These are phyloP conservation scores for Ctenicera cuprea DNA, from an alignment of 2,888 invertebrate genomes.

Conservation along the genomic window DNA sequence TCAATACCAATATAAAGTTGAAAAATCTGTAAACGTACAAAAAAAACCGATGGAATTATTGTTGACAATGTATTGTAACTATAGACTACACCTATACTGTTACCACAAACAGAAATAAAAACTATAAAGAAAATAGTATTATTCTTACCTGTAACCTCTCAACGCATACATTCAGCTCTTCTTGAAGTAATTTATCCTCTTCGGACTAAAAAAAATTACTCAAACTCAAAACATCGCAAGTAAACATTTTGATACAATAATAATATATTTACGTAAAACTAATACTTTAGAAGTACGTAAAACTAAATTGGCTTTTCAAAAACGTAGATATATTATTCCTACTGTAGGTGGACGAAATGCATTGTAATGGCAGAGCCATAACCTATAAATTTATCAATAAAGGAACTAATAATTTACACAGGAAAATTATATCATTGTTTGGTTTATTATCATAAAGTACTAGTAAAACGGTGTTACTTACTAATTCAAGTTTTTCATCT, in stretches of 20 bases:
- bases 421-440: too few relatives aligned
- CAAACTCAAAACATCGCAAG: too few relatives aligned
- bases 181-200: constrained; percentile 85
- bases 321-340: constrained; percentile 5
- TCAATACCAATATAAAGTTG: too few relatives aligned
- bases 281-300: too few relatives aligned
- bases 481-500: constrained; percentile 71
- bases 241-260: too few relatives aligned
- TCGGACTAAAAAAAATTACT: constrained; percentile 74
- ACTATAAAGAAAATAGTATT: not conserved
- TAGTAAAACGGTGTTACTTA: constrained; percentile 57
- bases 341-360: constrained; percentile 29
- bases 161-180: constrained; percentile 84
- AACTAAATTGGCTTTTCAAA: not conserved
- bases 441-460: too few relatives aligned
- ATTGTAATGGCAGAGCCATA: constrained; percentile 27
- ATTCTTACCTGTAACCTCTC: constrained; percentile 66
- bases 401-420: not conserved
- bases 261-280: too few relatives aligned
- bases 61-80: too few relatives aligned
- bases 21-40: too few relatives aligned
- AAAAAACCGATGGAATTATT: too few relatives aligned
- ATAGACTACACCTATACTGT: too few relatives aligned
- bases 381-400: not conserved
- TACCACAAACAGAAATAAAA: too few relatives aligned